Evolutionary conservation across 1,140 invertebrate species (phyloP).

Genomic region (Latrodectus geometricus): DNA sequence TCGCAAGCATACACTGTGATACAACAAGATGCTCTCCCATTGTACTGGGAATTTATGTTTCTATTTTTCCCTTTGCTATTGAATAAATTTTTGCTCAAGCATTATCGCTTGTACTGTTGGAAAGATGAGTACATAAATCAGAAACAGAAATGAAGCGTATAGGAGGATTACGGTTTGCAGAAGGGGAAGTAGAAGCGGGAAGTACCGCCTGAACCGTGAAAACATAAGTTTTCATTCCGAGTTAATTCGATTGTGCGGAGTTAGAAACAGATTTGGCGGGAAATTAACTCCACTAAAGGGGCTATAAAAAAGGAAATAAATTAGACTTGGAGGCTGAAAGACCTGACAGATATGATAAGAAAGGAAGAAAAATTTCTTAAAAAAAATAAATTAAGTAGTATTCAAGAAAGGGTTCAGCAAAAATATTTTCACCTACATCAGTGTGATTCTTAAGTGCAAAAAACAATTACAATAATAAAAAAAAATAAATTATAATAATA

Average conservation of each 20-base stretch:
- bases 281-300: conserved; percentile 44
- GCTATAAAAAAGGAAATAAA: conserved; percentile 45
- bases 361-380: background rate
- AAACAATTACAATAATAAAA: too few relatives aligned
- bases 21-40: too few relatives aligned
- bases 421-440: too few relatives aligned
- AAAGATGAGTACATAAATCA: conserved; percentile 2
- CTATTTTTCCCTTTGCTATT: too few relatives aligned
- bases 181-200: background rate
- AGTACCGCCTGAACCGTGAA: conserved; percentile 10
- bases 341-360: conserved; percentile 12
- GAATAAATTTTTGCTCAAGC: background rate
- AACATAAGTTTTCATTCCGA: conserved; percentile 48
- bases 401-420: too few relatives aligned
- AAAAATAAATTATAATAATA: too few relatives aligned
- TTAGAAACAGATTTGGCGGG: conserved; percentile 38
- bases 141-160: background rate
- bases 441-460: too few relatives aligned
- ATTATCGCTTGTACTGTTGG: background rate
- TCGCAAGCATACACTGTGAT: too few relatives aligned
- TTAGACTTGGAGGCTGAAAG: background rate
- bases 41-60: too few relatives aligned
- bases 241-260: conserved; percentile 46
- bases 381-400: too few relatives aligned
- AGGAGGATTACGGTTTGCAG: background rate